These are phyloP conservation scores for Sericinus montela DNA, from an alignment of 2,888 invertebrate species.

Conservation along the genomic window DNA sequence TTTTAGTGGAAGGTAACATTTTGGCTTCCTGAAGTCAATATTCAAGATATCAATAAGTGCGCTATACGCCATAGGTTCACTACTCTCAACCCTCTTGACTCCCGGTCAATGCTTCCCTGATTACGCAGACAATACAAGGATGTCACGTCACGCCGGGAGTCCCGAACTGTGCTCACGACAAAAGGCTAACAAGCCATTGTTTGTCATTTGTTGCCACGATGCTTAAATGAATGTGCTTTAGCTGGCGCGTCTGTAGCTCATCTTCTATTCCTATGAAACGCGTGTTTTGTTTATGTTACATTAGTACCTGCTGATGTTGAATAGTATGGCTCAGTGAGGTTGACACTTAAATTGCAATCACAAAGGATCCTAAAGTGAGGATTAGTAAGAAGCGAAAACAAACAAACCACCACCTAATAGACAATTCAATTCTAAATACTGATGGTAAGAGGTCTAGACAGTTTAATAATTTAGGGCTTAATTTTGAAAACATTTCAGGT, in stretches of 20 bases:
- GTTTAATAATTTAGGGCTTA: too few species aligned
- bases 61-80: slow-evolving; percentile 16
- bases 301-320: background rate
- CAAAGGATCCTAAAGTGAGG: too few species aligned
- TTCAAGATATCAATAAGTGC: slow-evolving; percentile 1
- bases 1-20: background rate
- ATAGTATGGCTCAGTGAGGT: too few species aligned
- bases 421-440: too few species aligned
- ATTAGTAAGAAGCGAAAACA: too few species aligned
- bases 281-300: background rate
- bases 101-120: slow-evolving; percentile 60
- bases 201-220: slow-evolving; percentile 42
- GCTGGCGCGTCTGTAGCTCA: slow-evolving; percentile 25
- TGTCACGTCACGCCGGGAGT: slow-evolving; percentile 49
- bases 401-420: too few species aligned
- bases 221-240: slow-evolving; percentile 25
- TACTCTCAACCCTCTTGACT: slow-evolving; percentile 35
- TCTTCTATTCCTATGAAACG: slow-evolving; percentile 19
- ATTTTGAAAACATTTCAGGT: too few species aligned
- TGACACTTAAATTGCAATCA: too few species aligned
- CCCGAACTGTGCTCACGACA: slow-evolving; percentile 60
- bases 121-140: slow-evolving; percentile 62
- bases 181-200: slow-evolving; percentile 72
- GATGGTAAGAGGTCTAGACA: too few species aligned
- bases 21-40: background rate